Evolutionary conservation across 2,888 invertebrate species (phyloP).

Genomic region (Drosophila greeni): DNA sequence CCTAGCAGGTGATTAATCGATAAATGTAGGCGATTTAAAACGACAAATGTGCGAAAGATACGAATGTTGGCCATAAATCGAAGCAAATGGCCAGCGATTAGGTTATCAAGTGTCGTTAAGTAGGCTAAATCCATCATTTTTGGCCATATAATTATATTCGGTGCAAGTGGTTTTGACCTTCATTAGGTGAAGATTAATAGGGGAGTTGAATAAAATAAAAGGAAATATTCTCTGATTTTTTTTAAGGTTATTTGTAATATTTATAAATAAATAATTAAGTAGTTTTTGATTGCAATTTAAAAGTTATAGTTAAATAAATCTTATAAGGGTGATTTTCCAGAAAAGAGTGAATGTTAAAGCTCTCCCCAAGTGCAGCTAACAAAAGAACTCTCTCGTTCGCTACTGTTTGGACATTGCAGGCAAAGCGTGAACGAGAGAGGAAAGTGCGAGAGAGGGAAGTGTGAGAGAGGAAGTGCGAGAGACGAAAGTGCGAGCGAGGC

Average conservation of each 20-base stretch:
- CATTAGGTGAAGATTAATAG: not conserved
- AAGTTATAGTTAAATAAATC: no score
- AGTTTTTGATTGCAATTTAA: no score
- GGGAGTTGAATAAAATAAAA: not conserved
- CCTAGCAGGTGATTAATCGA: slow-evolving; percentile 33
- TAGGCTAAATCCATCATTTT: slow-evolving; percentile 1
- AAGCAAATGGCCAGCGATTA: slow-evolving; percentile 16
- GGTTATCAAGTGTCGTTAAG: slow-evolving; percentile 2
- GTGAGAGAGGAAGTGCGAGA: not conserved
- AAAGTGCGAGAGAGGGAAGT: not conserved
- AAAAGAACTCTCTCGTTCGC: not conserved
- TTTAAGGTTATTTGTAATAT: not conserved
- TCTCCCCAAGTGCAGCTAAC: no score
- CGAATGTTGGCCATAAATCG: slow-evolving; percentile 21
- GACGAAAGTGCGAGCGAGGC: not conserved
- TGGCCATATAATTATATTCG: slow-evolving; percentile 2
- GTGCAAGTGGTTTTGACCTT: not conserved
- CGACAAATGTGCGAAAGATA: slow-evolving; percentile 35
- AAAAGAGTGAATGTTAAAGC: no score
- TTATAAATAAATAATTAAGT: no score
- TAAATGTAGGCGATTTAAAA: slow-evolving; percentile 27
- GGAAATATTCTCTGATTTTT: not conserved
- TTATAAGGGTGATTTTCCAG: no score
- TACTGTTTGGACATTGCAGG: not conserved
- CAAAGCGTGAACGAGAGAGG: not conserved